Percentiles rank a stretch among this genome's conserved stretches.
Conservation (phyloP, 1,140 invertebrate genomes). For the Procambarus virginalis region DNA sequence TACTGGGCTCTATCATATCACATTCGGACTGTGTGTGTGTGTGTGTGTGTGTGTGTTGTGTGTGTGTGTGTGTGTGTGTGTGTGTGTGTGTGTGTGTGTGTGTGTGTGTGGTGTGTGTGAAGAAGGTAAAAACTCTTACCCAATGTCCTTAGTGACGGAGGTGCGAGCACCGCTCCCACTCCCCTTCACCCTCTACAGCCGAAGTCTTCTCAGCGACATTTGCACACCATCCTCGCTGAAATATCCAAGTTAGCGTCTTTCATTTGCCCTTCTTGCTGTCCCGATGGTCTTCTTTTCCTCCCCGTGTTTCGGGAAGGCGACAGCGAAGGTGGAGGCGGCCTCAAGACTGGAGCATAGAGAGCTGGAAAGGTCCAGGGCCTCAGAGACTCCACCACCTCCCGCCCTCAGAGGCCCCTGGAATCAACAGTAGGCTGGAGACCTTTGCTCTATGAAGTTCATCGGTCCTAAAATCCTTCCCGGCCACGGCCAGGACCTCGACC, state of each 20-base stretch:
- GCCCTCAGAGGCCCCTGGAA: neutral
- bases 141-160: constrained; percentile 25
- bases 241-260: neutral
- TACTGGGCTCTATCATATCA: too few species aligned
- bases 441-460: constrained; percentile 9
- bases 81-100: too few species aligned
- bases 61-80: too few species aligned
- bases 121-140: neutral
- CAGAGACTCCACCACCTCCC: neutral
- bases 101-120: too few species aligned
- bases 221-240: neutral
- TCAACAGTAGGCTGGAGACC: constrained; percentile 16
- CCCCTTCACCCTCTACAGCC: neutral
- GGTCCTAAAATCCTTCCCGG: neutral
- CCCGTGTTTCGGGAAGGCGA: constrained; percentile 1
- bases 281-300: neutral
- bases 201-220: constrained; percentile 27
- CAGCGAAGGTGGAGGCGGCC: constrained; percentile 32
- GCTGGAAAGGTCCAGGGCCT: constrained; percentile 9
- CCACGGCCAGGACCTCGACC: neutral
- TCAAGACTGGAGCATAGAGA: constrained; percentile 6
- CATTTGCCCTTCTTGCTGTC: neutral
- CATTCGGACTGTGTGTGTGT: too few species aligned
- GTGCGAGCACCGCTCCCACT: constrained; percentile 4
- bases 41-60: too few species aligned